A percentile compares a stretch with the other conserved stretches of the same genome.
These are phyloP conservation scores for Microplitis manilae DNA, from an alignment of 2,888 invertebrate species.

Conservation along the genomic window DNA sequence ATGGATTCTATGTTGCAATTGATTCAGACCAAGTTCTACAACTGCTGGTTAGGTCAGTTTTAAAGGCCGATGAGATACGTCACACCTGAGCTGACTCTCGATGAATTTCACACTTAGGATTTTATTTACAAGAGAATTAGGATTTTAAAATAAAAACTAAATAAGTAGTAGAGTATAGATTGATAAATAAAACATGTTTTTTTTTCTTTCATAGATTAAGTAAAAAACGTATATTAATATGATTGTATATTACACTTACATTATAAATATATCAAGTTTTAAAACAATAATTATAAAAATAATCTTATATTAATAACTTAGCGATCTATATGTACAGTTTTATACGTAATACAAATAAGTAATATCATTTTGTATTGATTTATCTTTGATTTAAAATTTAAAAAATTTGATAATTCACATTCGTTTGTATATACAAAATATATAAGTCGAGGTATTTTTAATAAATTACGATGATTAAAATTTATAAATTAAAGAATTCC, in stretches of 20 bases:
- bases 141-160: slow-evolving; percentile 3
- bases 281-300: not conserved
- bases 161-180: not conserved
- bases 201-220: slow-evolving; percentile 1
- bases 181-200: not conserved
- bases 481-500: not conserved
- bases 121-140: slow-evolving; percentile 15
- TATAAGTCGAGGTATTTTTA: not conserved
- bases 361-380: not conserved
- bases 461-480: not conserved
- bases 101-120: slow-evolving; percentile 20
- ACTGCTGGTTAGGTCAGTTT: slow-evolving; percentile 39
- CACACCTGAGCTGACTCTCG: slow-evolving; percentile 12
- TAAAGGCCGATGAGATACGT: slow-evolving; percentile 30
- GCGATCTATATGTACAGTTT: not conserved
- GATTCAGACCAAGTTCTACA: slow-evolving; percentile 36
- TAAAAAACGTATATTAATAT: not conserved
- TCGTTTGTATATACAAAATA: not conserved
- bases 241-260: slow-evolving; percentile 40
- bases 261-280: not conserved
- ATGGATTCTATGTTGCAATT: slow-evolving; percentile 51
- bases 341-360: not conserved
- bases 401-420: not conserved
- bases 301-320: not conserved
- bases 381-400: not conserved